Evolutionary conservation across 2,888 invertebrate species (phyloP).

Genomic region (Labia minor): DNA sequence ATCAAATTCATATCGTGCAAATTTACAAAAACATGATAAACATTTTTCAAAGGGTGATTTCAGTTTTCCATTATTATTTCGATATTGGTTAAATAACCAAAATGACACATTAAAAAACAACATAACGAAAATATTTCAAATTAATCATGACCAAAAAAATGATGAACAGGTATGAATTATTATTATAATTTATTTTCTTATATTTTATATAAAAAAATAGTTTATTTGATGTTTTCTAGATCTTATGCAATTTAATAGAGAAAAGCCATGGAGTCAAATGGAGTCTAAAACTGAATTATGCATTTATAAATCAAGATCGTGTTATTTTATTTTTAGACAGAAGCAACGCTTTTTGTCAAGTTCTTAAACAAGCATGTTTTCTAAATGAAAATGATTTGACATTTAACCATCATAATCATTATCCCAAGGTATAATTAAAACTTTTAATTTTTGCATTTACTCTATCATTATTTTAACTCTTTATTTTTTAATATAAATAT

Average conservation of each 20-base stretch:
- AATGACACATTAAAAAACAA: not conserved
- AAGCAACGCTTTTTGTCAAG: conserved; percentile 29
- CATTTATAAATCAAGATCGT: conserved; percentile 38
- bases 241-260: conserved; percentile 34
- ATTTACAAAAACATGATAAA: conserved; percentile 41
- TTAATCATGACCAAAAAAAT: conserved; percentile 25
- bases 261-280: conserved; percentile 40
- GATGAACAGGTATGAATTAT: conserved; percentile 29
- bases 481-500: too few relatives aligned
- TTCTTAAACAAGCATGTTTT: conserved; percentile 32
- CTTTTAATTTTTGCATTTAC: too few relatives aligned
- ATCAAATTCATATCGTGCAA: too few relatives aligned
- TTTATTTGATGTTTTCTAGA: conserved; percentile 24
- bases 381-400: conserved; percentile 30
- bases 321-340: conserved; percentile 46
- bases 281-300: conserved; percentile 39
- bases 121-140: conserved; percentile 20
- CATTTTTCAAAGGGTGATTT: conserved; percentile 51
- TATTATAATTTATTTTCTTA: conserved; percentile 16
- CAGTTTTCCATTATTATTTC: conserved; percentile 47
- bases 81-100: conserved; percentile 42
- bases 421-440: too few relatives aligned
- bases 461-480: too few relatives aligned
- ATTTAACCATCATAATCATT: too few relatives aligned
- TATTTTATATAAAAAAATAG: too few relatives aligned